Conservation (phyloP, 2,797 vertebrate genomes). For the Channallabes apus region DNA sequence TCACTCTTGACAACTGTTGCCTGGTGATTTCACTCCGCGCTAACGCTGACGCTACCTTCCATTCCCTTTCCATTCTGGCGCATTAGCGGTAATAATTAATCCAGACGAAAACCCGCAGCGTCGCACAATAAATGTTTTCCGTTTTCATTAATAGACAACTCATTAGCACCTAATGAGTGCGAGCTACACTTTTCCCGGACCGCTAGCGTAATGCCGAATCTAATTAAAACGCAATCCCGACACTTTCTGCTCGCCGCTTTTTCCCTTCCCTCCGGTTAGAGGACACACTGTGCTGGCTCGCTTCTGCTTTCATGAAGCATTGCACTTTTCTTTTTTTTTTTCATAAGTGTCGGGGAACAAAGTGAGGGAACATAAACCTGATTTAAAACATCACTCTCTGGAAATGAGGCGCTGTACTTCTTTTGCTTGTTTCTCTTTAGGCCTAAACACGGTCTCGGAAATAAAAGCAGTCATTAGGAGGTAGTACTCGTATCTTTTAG, state of each 20-base stretch:
- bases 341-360: constrained; percentile 46
- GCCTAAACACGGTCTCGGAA: not conserved
- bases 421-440: not conserved
- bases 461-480: not conserved
- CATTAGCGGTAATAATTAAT: constrained; percentile 80
- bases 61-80: constrained; percentile 75
- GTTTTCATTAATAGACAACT: constrained; percentile 84
- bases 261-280: constrained; percentile 14
- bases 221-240: constrained; percentile 68
- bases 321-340: not conserved
- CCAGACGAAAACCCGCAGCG: constrained; percentile 76
- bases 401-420: constrained; percentile 9
- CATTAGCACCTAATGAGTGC: constrained; percentile 79
- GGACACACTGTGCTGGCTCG: constrained; percentile 8
- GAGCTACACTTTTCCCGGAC: constrained; percentile 65
- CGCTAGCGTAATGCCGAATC: constrained; percentile 49
- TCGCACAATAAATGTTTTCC: constrained; percentile 81
- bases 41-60: constrained; percentile 64
- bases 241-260: constrained; percentile 43
- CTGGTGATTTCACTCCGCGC: constrained; percentile 70
- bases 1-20: constrained; percentile 71
- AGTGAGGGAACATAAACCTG: constrained; percentile 9
- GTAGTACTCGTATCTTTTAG: not conserved
- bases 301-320: constrained; percentile 55
- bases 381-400: not conserved